Conservation (phyloP, 2,888 invertebrate species). For the Platerodrilus igneus region DNA sequence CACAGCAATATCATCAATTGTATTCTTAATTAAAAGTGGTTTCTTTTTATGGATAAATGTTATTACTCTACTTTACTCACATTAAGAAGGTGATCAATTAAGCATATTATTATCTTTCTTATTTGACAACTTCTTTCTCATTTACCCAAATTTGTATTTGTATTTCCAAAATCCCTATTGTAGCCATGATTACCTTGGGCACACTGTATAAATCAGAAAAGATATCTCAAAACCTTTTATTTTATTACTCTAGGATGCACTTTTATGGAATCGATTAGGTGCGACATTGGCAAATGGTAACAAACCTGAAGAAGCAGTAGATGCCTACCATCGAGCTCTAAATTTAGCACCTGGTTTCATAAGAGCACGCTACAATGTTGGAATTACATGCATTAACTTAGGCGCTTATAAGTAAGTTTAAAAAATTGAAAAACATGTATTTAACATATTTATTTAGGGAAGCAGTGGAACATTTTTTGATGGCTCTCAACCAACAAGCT, state of each 20-base stretch:
- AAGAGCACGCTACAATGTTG: conserved; percentile 94
- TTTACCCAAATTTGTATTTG: no score
- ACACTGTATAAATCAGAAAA: background rate
- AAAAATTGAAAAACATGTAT: conserved; percentile 3
- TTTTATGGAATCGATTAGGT: conserved; percentile 95
- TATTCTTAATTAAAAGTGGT: no score
- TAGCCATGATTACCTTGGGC: no score
- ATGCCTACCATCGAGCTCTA: conserved; percentile 89
- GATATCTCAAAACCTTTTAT: background rate
- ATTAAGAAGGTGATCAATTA: no score
- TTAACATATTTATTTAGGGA: conserved; percentile 56
- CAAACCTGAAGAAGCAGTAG: conserved; percentile 91
- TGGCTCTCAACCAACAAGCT: conserved; percentile 89
- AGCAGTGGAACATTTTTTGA: conserved; percentile 92
- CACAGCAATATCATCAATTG: no score
- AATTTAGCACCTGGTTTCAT: conserved; percentile 93
- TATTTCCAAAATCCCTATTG: no score
- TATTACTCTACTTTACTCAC: no score
- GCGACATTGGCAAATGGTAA: conserved; percentile 96
- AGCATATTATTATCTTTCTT: no score
- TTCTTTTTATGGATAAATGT: no score
- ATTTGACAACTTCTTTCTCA: no score
- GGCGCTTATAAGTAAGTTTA: conserved; percentile 63
- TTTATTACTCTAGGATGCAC: conserved; percentile 68
- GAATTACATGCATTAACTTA: conserved; percentile 95